A percentile compares a stretch with the other conserved stretches of the same genome.
Evolutionary conservation across 2,888 invertebrate species (phyloP).

Genomic region (Cephus pulcher): DNA sequence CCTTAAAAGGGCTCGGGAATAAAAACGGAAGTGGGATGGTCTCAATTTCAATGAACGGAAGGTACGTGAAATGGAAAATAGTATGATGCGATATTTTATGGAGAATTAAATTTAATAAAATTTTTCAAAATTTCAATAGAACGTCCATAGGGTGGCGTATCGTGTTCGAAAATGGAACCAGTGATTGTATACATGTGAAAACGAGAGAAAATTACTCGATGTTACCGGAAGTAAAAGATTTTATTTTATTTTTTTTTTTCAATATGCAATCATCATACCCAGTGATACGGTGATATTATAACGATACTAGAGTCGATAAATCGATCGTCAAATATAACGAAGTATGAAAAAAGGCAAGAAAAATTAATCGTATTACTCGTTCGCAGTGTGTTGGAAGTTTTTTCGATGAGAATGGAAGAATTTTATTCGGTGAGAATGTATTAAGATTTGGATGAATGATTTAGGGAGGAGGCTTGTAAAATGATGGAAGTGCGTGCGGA

Average conservation of each 20-base stretch:
- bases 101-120: neutral
- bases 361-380: neutral
- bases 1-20: neutral
- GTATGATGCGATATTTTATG: neutral
- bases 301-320: slow-evolving; percentile 5
- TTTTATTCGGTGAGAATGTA: neutral
- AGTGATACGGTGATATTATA: slow-evolving; percentile 28
- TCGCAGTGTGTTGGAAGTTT: neutral
- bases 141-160: slow-evolving; percentile 5
- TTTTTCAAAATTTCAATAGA: neutral
- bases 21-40: neutral
- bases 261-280: slow-evolving; percentile 10
- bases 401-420: neutral
- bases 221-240: neutral
- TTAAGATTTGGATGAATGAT: neutral
- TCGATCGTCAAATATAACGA: neutral
- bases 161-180: slow-evolving; percentile 7
- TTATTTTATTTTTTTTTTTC: neutral
- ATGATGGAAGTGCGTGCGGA: neutral
- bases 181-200: slow-evolving; percentile 1
- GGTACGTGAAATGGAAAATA: neutral
- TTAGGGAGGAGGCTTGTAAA: neutral
- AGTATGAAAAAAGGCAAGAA: neutral
- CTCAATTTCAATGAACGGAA: neutral
- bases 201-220: neutral